These are phyloP conservation scores for Xenopus petersii DNA, from an alignment of 2,797 vertebrate genomes.

Conservation along the genomic window DNA sequence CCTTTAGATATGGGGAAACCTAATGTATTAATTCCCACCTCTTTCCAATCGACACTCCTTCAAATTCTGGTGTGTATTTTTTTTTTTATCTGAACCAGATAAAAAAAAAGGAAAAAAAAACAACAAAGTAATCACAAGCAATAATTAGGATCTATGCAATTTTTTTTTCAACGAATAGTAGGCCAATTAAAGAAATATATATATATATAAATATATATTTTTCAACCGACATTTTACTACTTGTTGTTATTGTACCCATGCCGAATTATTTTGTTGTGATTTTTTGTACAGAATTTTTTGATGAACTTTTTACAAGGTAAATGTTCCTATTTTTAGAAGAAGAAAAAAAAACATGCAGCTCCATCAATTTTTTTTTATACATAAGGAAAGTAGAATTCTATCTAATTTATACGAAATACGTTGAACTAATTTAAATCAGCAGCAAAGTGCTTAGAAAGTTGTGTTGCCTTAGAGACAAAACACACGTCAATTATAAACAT, in stretches of 20 bases:
- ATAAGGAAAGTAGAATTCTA: slow-evolving; percentile 77
- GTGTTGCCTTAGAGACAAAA: slow-evolving; percentile 75
- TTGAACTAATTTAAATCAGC: slow-evolving; percentile 82
- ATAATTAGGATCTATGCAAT: slow-evolving; percentile 97
- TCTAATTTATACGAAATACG: slow-evolving; percentile 82
- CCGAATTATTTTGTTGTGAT: slow-evolving; percentile 89
- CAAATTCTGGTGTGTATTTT: slow-evolving; percentile 42
- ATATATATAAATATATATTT: slow-evolving; percentile 77
- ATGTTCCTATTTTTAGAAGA: slow-evolving; percentile 77
- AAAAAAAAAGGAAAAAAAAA: slow-evolving; percentile 35
- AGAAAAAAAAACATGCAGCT: slow-evolving; percentile 61
- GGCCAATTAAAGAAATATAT: slow-evolving; percentile 84
- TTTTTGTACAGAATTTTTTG: slow-evolving; percentile 86
- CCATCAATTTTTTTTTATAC: slow-evolving; percentile 84
- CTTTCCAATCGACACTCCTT: slow-evolving; percentile 50
- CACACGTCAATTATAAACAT: slow-evolving; percentile 63
- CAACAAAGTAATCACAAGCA: slow-evolving; percentile 80
- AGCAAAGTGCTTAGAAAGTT: slow-evolving; percentile 82
- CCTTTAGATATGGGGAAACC: slow-evolving; percentile 68
- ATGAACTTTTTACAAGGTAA: slow-evolving; percentile 85
- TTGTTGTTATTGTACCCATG: slow-evolving; percentile 78
- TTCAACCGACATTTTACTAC: slow-evolving; percentile 88
- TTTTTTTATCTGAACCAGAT: slow-evolving; percentile 74
- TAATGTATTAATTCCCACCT: slow-evolving; percentile 68
- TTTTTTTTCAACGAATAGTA: slow-evolving; percentile 77